Evolutionary conservation across 2,797 vertebrate genomes (phyloP).

Genomic region (Ctenosaura bakeri): DNA sequence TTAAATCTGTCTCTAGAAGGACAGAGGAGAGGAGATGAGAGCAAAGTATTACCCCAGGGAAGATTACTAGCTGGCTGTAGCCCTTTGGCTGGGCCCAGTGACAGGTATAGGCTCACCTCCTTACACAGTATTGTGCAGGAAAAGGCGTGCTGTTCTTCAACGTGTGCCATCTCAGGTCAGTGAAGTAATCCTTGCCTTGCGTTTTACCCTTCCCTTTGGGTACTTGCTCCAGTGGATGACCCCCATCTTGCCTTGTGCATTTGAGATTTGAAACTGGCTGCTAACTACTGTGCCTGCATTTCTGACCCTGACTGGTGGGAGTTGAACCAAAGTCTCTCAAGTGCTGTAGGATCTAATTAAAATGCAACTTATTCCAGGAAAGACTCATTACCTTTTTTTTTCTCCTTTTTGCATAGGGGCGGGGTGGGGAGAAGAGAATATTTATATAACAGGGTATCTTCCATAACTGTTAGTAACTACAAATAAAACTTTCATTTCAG

Average conservation of each 20-base stretch:
- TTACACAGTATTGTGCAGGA: conserved; percentile 56
- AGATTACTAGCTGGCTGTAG: neutral
- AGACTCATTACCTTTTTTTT: conserved; percentile 80
- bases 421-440: conserved; percentile 47
- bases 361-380: conserved; percentile 83
- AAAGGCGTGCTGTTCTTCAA: conserved; percentile 68
- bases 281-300: conserved; percentile 81
- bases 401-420: conserved; percentile 18
- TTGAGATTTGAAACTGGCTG: conserved; percentile 81
- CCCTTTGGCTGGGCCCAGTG: neutral
- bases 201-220: conserved; percentile 79
- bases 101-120: conserved; percentile 18
- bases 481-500: conserved; percentile 72
- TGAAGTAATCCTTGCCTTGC: conserved; percentile 75
- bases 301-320: conserved; percentile 83
- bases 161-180: conserved; percentile 61
- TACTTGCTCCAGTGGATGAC: conserved; percentile 77
- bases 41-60: neutral
- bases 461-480: conserved; percentile 76
- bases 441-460: conserved; percentile 76
- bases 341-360: conserved; percentile 83
- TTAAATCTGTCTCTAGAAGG: neutral
- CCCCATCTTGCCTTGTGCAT: conserved; percentile 74
- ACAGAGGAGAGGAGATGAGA: neutral
- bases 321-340: conserved; percentile 82